Evolutionary conservation across 2,113 vertebrate genomes (phyloP).

Genomic region (Pelobates fuscus): DNA sequence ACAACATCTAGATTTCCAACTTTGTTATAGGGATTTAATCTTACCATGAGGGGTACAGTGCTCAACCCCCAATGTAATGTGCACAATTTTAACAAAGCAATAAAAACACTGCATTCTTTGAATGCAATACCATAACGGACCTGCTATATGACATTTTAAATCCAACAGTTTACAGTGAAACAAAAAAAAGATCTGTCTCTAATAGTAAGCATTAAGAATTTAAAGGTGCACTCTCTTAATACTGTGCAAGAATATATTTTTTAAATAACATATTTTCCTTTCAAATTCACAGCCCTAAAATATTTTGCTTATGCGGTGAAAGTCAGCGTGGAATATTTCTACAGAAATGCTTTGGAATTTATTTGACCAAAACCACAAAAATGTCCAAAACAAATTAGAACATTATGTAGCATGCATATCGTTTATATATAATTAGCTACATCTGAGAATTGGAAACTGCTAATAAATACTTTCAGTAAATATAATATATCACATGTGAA

Average conservation of each 20-base stretch:
- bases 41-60: too few species aligned
- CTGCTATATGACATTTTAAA: too few species aligned
- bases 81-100: too few species aligned
- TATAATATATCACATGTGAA: slow-evolving; percentile 2
- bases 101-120: too few species aligned
- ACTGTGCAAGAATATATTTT: background rate
- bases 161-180: too few species aligned
- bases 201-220: too few species aligned
- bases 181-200: too few species aligned
- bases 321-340: background rate
- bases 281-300: background rate
- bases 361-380: slow-evolving; percentile 36
- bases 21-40: too few species aligned
- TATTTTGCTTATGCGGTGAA: background rate
- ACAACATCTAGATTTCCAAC: too few species aligned
- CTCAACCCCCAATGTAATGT: too few species aligned
- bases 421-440: background rate
- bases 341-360: background rate
- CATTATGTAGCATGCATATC: background rate
- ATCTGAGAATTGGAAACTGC: background rate
- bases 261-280: background rate
- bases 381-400: slow-evolving; percentile 42
- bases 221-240: too few species aligned
- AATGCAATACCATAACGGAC: too few species aligned
- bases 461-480: slow-evolving; percentile 1